A percentile compares a stretch with the other conserved stretches of the same genome.
Evolutionary conservation across 1,140 invertebrate genomes (phyloP).

Genomic region (Lineus longissimus): DNA sequence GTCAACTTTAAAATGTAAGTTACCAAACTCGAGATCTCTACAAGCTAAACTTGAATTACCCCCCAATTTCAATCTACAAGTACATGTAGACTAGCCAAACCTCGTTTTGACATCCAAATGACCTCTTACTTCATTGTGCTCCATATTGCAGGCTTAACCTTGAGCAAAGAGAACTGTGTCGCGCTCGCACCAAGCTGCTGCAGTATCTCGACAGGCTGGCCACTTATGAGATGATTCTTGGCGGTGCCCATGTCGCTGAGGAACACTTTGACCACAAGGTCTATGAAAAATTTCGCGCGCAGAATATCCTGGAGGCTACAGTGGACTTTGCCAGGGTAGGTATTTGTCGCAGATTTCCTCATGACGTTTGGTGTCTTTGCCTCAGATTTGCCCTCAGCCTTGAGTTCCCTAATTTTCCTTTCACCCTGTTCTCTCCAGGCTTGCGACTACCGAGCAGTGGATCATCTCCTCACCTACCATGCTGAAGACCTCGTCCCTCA

Average conservation of each 20-base stretch:
- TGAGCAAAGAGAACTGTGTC: constrained; percentile 62
- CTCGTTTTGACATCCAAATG: neutral
- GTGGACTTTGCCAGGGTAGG: constrained; percentile 62
- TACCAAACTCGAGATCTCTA: neutral
- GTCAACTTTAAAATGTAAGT: constrained; percentile 36
- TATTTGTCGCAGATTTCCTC: neutral
- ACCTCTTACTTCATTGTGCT: neutral
- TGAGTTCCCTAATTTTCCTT: no score
- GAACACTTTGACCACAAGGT: constrained; percentile 59
- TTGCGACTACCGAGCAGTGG: constrained; percentile 60
- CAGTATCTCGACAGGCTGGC: constrained; percentile 64
- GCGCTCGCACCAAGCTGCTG: constrained; percentile 60
- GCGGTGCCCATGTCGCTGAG: constrained; percentile 50
- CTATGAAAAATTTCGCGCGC: constrained; percentile 62
- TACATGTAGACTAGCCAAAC: neutral
- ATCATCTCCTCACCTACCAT: constrained; percentile 69
- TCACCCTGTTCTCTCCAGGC: no score
- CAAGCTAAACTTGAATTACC: neutral
- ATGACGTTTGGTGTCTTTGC: no score
- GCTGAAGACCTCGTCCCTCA: constrained; percentile 63
- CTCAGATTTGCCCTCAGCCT: no score
- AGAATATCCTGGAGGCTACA: constrained; percentile 60
- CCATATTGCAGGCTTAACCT: constrained; percentile 54
- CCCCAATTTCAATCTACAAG: neutral
- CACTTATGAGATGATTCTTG: constrained; percentile 62